Evolutionary conservation across 2,797 vertebrate species (phyloP).

Genomic region (Fistularia tabacaria): DNA sequence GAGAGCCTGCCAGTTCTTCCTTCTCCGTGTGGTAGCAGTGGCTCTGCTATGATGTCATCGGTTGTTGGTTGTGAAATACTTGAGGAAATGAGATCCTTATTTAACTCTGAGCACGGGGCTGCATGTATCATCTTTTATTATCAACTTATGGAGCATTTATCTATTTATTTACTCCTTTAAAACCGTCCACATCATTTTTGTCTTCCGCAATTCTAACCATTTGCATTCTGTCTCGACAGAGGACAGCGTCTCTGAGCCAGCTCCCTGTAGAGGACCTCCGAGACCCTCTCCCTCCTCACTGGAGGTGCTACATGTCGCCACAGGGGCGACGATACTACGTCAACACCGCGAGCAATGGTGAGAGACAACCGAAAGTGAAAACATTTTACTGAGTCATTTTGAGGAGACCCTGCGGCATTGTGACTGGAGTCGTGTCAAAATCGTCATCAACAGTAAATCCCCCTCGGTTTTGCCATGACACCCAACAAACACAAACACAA

Average conservation of each 20-base stretch:
- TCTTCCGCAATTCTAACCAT: not conserved
- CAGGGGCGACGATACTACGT: constrained; percentile 94
- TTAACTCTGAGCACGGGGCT: constrained; percentile 19
- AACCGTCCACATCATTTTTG: not conserved
- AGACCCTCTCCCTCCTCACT: constrained; percentile 84
- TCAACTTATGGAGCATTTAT: too few relatives aligned
- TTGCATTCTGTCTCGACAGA: constrained; percentile 71
- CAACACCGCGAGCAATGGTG: constrained; percentile 92
- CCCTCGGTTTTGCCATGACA: too few relatives aligned
- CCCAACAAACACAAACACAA: too few relatives aligned
- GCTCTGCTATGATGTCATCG: constrained; percentile 44
- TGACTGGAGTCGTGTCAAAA: too few relatives aligned
- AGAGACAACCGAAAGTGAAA: constrained; percentile 42
- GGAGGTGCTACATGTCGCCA: constrained; percentile 95
- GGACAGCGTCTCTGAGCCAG: constrained; percentile 82
- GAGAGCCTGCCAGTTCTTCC: constrained; percentile 27
- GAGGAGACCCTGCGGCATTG: too few relatives aligned
- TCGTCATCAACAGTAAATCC: too few relatives aligned
- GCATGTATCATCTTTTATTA: constrained; percentile 1
- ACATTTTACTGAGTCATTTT: not conserved
- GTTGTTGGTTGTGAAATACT: constrained; percentile 52
- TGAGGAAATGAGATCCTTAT: constrained; percentile 50
- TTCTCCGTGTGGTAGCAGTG: constrained; percentile 20
- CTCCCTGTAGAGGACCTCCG: constrained; percentile 82
- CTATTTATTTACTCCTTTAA: too few relatives aligned